Conservation (phyloP, 2,888 invertebrate species). For the Limnephilus marmoratus region DNA sequence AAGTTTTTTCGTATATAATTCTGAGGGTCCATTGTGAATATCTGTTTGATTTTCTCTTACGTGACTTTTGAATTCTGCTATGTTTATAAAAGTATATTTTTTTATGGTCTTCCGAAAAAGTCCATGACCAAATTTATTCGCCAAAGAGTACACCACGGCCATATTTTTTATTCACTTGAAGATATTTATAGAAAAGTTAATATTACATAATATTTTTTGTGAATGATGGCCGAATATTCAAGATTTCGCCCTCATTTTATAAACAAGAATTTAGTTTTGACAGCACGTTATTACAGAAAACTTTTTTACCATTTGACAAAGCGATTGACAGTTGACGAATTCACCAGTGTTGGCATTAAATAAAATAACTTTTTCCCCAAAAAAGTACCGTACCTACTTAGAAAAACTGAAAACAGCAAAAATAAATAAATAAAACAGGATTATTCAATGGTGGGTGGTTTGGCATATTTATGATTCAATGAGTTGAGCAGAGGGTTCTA, state of each 20-base stretch:
- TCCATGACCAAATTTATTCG: slow-evolving; percentile 32
- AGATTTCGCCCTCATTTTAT: not conserved
- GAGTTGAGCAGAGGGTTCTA: no score
- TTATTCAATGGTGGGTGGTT: no score
- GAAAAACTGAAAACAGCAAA: not conserved
- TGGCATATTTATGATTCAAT: no score
- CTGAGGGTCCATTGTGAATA: slow-evolving; percentile 73
- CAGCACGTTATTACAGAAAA: not conserved
- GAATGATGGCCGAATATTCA: slow-evolving; percentile 29
- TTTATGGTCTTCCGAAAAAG: slow-evolving; percentile 44
- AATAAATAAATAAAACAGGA: not conserved
- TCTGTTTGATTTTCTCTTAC: not conserved
- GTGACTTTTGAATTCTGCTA: slow-evolving; percentile 43
- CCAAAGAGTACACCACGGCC: slow-evolving; percentile 46
- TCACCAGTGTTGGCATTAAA: not conserved
- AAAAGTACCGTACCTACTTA: not conserved
- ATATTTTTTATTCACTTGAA: slow-evolving; percentile 48
- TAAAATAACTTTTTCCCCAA: not conserved
- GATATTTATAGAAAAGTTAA: slow-evolving; percentile 43
- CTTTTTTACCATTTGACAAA: not conserved
- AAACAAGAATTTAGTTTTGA: not conserved
- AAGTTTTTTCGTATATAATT: slow-evolving; percentile 78
- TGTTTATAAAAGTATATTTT: not conserved
- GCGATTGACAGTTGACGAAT: not conserved
- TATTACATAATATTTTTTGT: slow-evolving; percentile 26